Evolutionary conservation across 2,888 invertebrate species (phyloP).

Genomic region (Scelioninae gen. 2): DNA sequence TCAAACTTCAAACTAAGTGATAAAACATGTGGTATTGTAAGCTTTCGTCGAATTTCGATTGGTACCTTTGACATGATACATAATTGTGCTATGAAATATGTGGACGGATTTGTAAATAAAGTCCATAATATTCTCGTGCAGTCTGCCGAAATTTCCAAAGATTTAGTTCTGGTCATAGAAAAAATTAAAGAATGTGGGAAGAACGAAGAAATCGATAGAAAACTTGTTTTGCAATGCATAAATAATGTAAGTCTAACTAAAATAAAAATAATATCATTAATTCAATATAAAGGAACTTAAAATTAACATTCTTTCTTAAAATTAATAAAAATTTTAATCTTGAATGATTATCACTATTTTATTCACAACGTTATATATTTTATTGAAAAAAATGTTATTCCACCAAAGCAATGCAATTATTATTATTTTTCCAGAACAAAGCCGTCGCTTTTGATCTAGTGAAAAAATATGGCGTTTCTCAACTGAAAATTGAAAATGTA

Average conservation of each 20-base stretch:
- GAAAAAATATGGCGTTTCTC: background rate
- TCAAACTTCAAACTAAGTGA: background rate
- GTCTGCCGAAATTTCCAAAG: background rate
- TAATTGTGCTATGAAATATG: background rate
- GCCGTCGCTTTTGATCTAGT: no score
- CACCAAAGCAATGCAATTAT: no score
- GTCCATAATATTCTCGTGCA: background rate
- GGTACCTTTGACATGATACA: background rate
- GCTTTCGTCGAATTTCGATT: background rate
- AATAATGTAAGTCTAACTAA: background rate
- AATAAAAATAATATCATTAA: background rate
- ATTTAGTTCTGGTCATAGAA: background rate
- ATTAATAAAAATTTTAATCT: no score
- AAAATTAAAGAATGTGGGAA: background rate
- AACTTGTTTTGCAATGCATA: background rate
- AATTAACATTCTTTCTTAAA: no score
- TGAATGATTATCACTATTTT: no score
- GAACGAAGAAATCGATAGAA: background rate
- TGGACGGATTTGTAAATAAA: background rate
- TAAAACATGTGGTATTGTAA: background rate
- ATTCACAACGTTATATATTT: no score
- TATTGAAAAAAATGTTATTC: no score
- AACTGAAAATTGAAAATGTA: background rate
- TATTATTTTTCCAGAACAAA: no score
- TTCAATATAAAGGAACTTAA: background rate